A percentile compares a stretch with the other conserved stretches of the same genome.
Evolutionary conservation across 2,888 invertebrate genomes (phyloP).

Genomic region (Drosophila prolongata): DNA sequence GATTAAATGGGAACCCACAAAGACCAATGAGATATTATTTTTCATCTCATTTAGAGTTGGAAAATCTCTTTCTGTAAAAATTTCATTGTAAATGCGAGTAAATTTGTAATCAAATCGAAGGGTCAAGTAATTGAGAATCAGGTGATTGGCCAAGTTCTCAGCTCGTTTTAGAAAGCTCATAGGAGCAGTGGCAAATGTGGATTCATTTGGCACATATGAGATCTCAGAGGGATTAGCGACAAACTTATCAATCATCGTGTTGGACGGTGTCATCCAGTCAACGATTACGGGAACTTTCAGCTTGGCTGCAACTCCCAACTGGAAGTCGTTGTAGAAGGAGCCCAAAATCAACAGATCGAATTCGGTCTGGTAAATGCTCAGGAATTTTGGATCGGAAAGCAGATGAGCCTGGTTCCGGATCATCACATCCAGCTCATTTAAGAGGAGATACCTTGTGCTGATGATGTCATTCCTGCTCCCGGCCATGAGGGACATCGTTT

Average conservation of each 20-base stretch:
- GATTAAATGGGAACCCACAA: no score
- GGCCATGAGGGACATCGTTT: not conserved
- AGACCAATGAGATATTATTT: no score
- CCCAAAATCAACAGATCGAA: conserved; percentile 1
- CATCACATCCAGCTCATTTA: not conserved
- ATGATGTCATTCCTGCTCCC: not conserved
- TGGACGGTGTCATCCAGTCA: not conserved
- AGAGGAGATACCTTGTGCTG: not conserved
- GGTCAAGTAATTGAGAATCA: not conserved
- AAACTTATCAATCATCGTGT: not conserved
- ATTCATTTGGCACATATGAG: not conserved
- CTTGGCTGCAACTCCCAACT: conserved; percentile 1
- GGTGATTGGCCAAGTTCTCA: not conserved
- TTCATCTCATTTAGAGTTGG: not conserved
- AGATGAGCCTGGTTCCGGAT: not conserved
- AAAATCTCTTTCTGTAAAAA: not conserved
- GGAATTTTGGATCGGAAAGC: not conserved
- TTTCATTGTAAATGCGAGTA: not conserved
- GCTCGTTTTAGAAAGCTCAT: not conserved
- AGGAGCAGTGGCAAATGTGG: not conserved
- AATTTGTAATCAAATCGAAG: not conserved
- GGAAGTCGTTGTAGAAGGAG: not conserved
- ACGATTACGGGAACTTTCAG: not conserved
- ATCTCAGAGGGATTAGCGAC: not conserved
- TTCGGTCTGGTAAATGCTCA: not conserved